Evolutionary conservation across 2,888 invertebrate genomes (phyloP).

Genomic region (Taphrorychus bicolor): DNA sequence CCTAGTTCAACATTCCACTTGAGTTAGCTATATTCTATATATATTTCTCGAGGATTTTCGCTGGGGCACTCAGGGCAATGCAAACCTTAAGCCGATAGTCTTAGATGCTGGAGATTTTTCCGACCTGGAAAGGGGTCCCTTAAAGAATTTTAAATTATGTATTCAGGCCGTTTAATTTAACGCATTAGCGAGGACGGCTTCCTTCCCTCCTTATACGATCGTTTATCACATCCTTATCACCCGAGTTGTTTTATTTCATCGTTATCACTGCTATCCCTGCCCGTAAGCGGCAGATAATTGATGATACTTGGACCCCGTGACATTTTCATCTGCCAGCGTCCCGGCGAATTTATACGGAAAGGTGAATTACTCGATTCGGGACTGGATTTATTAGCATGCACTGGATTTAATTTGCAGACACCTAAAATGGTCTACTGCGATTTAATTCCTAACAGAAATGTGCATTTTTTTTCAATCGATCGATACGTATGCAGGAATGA

Average conservation of each 20-base stretch:
- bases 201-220: slow-evolving; percentile 21
- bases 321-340: slow-evolving; percentile 31
- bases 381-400: slow-evolving; percentile 3
- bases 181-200: slow-evolving; percentile 9
- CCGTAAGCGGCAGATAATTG: slow-evolving; percentile 29
- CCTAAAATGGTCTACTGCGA: not conserved
- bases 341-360: slow-evolving; percentile 18
- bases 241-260: slow-evolving; percentile 27
- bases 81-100: too few species aligned
- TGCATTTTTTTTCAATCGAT: too few species aligned
- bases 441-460: too few species aligned
- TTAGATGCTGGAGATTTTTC: not conserved
- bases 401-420: not conserved
- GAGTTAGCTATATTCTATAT: slow-evolving; percentile 19
- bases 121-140: not conserved
- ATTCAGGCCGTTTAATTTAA: slow-evolving; percentile 8
- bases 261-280: slow-evolving; percentile 29
- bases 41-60: slow-evolving; percentile 5
- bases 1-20: slow-evolving; percentile 24
- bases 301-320: slow-evolving; percentile 31
- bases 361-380: slow-evolving; percentile 13
- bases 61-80: not conserved
- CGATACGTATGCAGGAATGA: too few species aligned
- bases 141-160: not conserved
- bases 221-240: slow-evolving; percentile 37